Base-by-base conservation (phyloP, 2,888 invertebrate species). In the Chymomyza caudatula region DNA sequence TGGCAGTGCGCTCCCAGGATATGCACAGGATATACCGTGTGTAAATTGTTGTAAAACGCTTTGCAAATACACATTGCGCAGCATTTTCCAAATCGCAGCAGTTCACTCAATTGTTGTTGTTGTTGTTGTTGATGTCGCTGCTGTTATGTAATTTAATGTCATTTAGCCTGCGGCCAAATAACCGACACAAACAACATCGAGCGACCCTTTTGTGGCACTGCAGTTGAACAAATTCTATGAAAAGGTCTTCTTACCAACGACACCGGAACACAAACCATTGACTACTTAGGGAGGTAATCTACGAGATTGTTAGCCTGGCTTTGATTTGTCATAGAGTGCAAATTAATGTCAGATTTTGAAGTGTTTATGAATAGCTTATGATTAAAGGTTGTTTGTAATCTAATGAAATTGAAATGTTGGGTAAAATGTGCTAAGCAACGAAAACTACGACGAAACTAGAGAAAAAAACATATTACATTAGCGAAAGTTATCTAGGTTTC, bases 31-130 rank as follows among this genome's bases (percentile, higher is more conserved):
- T 88, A 88, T 88, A 80, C 80, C 70, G 74, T 66, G 72, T 78
- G 83, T 75, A 80, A 88, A 87, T 88, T 85, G 76, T 82, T 88
- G 86, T 82, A 80, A 87, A 88, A 78, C 80, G 84, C 77, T 88
- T 85, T 78, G 71, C 67, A 61, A 61, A 69, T 71, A 52, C 57
- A 37, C 43, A 65, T 56, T 63, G 73, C 61, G 70, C 60, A 77
- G 67, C 74, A 62, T 67, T 74, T 47, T 74, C 76, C 69, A 76
- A 84, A 79, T 81, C 75, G 25, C 71, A 70, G 67, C 67, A 60
- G 62, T 37, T 37, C 64, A 47, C 55, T 67, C 62, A 37, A 70
- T 73, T 74, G 74, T 73, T 61, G 65, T 63, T 65, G 15, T 5
- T 52, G 51, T 56, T 43, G 13, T 74, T 76, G 67, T 77, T 69